Conservation (phyloP, 2,888 invertebrate genomes). For the Cephus sareptanus region DNA sequence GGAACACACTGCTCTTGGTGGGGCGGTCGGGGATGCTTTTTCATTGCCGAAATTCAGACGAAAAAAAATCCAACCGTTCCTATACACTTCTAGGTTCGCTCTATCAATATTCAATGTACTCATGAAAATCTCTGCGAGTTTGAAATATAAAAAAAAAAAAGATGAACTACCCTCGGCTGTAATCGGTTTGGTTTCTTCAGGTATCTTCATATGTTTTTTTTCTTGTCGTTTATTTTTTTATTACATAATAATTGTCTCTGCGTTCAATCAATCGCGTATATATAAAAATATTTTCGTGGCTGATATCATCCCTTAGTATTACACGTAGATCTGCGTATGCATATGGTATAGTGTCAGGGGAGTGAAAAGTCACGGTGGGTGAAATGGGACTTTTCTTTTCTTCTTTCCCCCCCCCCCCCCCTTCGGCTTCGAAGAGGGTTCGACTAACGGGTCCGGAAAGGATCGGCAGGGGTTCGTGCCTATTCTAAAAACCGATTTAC, state of each 20-base stretch:
- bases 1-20: slow-evolving; percentile 15
- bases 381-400: not conserved
- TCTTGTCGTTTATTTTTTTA: not conserved
- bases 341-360: not conserved
- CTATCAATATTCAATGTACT: not conserved
- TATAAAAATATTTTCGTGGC: not conserved
- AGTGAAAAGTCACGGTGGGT: not conserved
- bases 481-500: slow-evolving; percentile 19
- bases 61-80: not conserved
- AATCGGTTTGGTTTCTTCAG: not conserved
- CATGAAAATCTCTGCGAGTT: not conserved
- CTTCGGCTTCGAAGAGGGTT: not conserved
- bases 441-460: not conserved
- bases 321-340: not conserved
- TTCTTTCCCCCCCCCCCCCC: no score
- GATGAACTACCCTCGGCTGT: not conserved
- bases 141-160: no score
- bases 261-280: not conserved
- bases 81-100: not conserved
- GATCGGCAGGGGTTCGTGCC: not conserved
- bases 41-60: slow-evolving; percentile 14
- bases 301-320: not conserved
- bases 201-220: not conserved
- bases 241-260: not conserved
- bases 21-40: not conserved